Evolutionary conservation across 2,888 invertebrate species (phyloP), one percentile per base, ranked within the genome.

Genomic region (Lithophane socia): DNA sequence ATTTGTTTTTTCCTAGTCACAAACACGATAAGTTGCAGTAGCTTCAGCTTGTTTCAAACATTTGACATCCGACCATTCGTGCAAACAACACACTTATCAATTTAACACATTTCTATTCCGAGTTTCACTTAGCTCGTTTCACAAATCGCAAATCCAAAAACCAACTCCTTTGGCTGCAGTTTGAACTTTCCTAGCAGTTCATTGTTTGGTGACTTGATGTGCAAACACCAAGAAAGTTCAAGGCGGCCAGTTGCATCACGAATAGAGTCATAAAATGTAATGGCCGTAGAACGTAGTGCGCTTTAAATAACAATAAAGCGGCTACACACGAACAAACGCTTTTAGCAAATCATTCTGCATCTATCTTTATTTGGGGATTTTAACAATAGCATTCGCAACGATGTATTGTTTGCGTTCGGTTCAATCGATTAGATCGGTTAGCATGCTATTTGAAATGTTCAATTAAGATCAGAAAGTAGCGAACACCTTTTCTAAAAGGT

Each of bases 161-260:
- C 24, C 16, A 61, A 61, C 49, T 65, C 54, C 72, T 65, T 29
- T 67, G 49, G 21, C 54, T 68, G 73, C 66, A 63, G 83, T 84
- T 83, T 87, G 83, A 83, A 84, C 85, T 88, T 86, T 85, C 83
- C 83, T 81, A 75, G 73, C 75, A 70, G 72, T 79, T 82, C 80
- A 88, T 87, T 88, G 85, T 88, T 83, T 82, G 77, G 76, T 75
- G 82, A 76, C 75, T 84, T 72, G 82, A 77, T 88, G 84, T 86
- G 82, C 87, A 86, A 85, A 86, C 75, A 82, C 54, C 79, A 79
- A 75, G 84, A 92, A 93, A 93, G 94, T 93, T 94, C 94, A 94
- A 94, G 94, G 94, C 88, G 86, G 71, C 79, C 79, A 76, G 86
- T 92, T 92, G 92, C 93, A 92, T 91, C 92, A 92, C 87, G 88